Evolutionary conservation across 2,113 vertebrate genomes (phyloP).

Genomic region (human): DNA sequence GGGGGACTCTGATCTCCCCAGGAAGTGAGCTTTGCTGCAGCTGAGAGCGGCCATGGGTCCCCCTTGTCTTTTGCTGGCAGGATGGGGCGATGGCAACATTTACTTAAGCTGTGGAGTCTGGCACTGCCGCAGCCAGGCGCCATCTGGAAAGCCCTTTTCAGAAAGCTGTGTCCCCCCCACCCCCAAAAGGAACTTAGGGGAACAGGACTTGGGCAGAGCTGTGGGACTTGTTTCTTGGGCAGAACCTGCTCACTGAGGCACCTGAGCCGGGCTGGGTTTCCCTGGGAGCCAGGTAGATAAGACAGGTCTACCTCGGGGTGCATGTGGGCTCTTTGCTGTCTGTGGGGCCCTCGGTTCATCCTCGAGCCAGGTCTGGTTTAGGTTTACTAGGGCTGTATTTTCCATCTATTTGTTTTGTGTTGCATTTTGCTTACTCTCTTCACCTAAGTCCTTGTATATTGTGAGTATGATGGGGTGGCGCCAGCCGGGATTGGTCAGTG

Average conservation of each 20-base stretch:
- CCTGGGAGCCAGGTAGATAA: accelerated
- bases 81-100: constrained; percentile 74
- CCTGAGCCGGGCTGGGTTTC: background rate
- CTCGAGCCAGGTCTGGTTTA: background rate
- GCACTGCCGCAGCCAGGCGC: constrained; percentile 50
- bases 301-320: accelerated
- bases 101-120: constrained; percentile 80
- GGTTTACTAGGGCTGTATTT: background rate
- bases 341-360: background rate
- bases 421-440: background rate
- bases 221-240: background rate
- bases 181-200: constrained; percentile 17
- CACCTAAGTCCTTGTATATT: background rate
- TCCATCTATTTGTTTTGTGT: background rate
- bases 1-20: constrained; percentile 1
- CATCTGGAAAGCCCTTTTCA: constrained; percentile 76
- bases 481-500: background rate
- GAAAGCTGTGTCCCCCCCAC: constrained; percentile 3
- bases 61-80: constrained; percentile 74
- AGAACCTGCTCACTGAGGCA: background rate
- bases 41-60: constrained; percentile 31
- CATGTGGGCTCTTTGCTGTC: background rate
- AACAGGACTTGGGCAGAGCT: constrained; percentile 1
- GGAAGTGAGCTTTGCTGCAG: background rate
- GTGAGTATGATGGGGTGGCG: background rate